These are phyloP conservation scores for Apodemia duryi DNA, from an alignment of 2,888 invertebrate genomes.

Conservation along the genomic window DNA sequence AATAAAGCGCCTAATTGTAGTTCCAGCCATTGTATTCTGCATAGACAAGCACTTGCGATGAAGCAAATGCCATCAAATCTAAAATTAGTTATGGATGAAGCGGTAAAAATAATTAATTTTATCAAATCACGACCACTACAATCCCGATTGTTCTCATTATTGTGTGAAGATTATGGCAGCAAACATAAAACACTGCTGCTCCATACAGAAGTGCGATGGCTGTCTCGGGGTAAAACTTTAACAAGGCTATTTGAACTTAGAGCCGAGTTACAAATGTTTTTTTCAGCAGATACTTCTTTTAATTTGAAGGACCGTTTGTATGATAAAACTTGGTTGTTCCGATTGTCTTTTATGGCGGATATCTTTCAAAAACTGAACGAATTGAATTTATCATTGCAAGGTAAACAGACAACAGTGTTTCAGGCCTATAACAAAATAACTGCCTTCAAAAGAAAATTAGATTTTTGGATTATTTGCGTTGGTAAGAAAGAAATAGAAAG, in stretches of 20 bases:
- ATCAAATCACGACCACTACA: constrained; percentile 33
- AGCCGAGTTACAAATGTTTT: constrained; percentile 35
- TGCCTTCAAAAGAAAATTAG: constrained; percentile 36
- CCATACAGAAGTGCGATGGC: constrained; percentile 38
- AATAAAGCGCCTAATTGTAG: constrained; percentile 36
- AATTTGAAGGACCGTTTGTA: constrained; percentile 2
- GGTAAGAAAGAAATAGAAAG: constrained; percentile 35
- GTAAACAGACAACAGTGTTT: constrained; percentile 38
- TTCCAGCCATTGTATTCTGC: constrained; percentile 34
- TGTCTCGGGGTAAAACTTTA: constrained; percentile 35
- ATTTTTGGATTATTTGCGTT: constrained; percentile 36
- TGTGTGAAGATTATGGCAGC: constrained; percentile 30
- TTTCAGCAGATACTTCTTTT: constrained; percentile 31
- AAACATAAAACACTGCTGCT: constrained; percentile 26
- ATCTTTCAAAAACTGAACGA: constrained; percentile 35
- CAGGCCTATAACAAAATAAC: constrained; percentile 36
- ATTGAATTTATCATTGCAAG: constrained; percentile 34
- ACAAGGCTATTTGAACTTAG: constrained; percentile 34
- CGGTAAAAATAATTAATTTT: constrained; percentile 35
- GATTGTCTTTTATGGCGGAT: constrained; percentile 32
- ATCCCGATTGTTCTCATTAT: constrained; percentile 26
- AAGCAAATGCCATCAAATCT: constrained; percentile 31
- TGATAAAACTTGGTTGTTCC: no score
- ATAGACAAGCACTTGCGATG: constrained; percentile 32
- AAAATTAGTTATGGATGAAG: constrained; percentile 28